Evolutionary conservation across 2,888 invertebrate species (phyloP), one percentile per base, ranked within the genome.

Genomic region (Epinotia ramella): DNA sequence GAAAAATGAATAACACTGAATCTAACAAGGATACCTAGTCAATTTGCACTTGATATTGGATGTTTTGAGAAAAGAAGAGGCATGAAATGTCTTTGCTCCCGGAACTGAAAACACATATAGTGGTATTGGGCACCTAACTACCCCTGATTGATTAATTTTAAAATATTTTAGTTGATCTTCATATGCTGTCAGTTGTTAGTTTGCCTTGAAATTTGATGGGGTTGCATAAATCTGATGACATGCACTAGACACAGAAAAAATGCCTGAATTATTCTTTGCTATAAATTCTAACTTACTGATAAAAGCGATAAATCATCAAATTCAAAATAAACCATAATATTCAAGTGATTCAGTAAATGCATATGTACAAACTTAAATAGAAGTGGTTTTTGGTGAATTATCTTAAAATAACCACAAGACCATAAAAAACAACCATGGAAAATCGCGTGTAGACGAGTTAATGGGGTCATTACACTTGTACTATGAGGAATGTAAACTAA

Each of bases 401-500:
- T 46, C 4, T 53, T 66, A 66, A 11, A 49, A 28, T 16, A 53
- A 53, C 53, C 66, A 66, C 18, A 65, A 57, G 0, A 49, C 5
- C 28, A 59, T 59, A 69, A 59, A 46, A 20, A 44, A 49, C 18
- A 9, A 28, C 13, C 53, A 53, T 62, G 49, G 7, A 28, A 3
- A 59, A 46, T 9, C 40, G 46, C 28, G 49, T 57, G n/a, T 16
- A 57, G 20, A 46, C 70, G 40, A 65, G 65, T 75, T 60, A 64
- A 69, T 53, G 20, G 49, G 69, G 69, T 65, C 69, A 74, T 64
- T 69, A 74, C 63, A 74, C 53, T 28, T 20, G 16, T 44, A 40
- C 59, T 75, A 46, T 66, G 70, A n/a, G 18, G 56, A 75, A 71
- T 71, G 66, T 62, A 70, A 70, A 62, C 56, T 70, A 64, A 33